Evolutionary conservation across 2,797 vertebrate species (phyloP), one percentile per base, ranked within the genome.

Genomic region (Hylomyscus alleni): DNA sequence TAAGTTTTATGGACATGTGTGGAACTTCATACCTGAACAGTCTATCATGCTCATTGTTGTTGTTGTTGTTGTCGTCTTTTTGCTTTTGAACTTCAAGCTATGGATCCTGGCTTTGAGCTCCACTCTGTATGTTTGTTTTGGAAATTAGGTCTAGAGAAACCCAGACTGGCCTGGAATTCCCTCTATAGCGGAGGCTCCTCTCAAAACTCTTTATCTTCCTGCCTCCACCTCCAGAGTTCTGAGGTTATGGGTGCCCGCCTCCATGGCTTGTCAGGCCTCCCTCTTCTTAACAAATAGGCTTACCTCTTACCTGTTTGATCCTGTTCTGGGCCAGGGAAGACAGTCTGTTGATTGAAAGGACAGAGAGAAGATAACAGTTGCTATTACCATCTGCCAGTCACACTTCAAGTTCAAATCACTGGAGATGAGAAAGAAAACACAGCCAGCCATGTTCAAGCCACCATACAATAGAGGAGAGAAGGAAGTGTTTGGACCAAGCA

Each of bases 1-100:
- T 77, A 94, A 78, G 75, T 90, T 96, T 76, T 90, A 40, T 93
- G 69, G 72, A 17, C 44, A 34, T 80, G 84, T 89, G 58, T 90
- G 83, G 89, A 89, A 95, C 78, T 67, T 95, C 50, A 29, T n/a
- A 22, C 47, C 56, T 89, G 12, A n/a, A 91, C 3, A 82, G 14
- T n/a, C 52, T n/a, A 11, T 92, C 19, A 52, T 19, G 15, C 12
- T 84, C 89, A 90, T 81, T n/a, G 3, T 58, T 86, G 72, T 10
- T 72, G 34, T 69, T 69, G 29, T 67, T n/a, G 65, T n/a, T 69
- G 22, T 26, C 1, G 9, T 73, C 58, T 60, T 8, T 40, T 85
- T 65, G 44, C 67, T 85, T 85, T 85, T 24, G 34, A 85, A 6
- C 26, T 67, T 93, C n/a, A 76, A 84, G 14, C 44, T 91, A 12